These are phyloP conservation scores for Periophthalmodon schlosseri DNA, from an alignment of 2,113 vertebrate genomes.

Conservation along the genomic window DNA sequence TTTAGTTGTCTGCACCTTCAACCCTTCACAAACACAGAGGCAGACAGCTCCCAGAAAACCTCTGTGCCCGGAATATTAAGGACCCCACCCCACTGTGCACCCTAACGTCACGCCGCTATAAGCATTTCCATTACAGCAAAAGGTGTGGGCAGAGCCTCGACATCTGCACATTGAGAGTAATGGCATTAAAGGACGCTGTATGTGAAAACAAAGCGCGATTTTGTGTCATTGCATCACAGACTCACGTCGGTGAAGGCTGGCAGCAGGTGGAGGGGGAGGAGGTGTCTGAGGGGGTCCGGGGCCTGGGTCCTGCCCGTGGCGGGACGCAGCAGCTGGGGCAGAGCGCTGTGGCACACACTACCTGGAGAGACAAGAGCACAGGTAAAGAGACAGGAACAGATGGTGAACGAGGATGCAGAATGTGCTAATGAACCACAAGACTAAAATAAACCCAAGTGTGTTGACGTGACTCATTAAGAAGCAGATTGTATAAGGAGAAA, in stretches of 20 bases:
- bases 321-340: conserved; percentile 43
- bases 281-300: conserved; percentile 47
- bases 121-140: conserved; percentile 58
- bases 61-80: conserved; percentile 50
- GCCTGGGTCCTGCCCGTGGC: conserved; percentile 49
- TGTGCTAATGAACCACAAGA: conserved; percentile 1
- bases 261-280: conserved; percentile 63
- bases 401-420: conserved; percentile 1
- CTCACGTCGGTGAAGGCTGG: conserved; percentile 65
- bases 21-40: conserved; percentile 39
- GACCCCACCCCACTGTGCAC: conserved; percentile 41
- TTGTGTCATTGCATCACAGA: conserved; percentile 14
- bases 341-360: conserved; percentile 56
- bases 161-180: conserved; percentile 42
- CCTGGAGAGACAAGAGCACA: conserved; percentile 49
- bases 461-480: not conserved
- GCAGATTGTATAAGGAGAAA: not conserved
- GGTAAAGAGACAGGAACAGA: conserved; percentile 24
- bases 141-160: conserved; percentile 54
- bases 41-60: conserved; percentile 48
- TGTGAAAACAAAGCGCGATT: conserved; percentile 3
- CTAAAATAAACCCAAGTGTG: not conserved
- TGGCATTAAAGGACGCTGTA: not conserved
- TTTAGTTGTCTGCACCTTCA: conserved; percentile 40
- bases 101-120: conserved; percentile 60